phyloP scores from a whole-genome alignment of 2,797 vertebrate genomes.

The Melanotaenia boesemani region DNA sequence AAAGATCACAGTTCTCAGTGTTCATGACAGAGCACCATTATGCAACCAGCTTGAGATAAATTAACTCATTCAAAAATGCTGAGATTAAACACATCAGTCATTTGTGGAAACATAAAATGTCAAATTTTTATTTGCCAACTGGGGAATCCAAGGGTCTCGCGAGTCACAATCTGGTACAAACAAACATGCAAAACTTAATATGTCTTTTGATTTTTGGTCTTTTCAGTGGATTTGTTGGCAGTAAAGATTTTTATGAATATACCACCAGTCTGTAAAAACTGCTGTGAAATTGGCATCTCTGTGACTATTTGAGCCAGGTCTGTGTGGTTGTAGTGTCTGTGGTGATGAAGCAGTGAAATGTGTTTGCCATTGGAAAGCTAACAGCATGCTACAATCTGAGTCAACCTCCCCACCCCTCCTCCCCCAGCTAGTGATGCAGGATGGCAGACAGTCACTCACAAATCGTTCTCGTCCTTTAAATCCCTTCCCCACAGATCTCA shows the following conservation, averaged over 20 bases:
- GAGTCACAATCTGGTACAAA: neutral
- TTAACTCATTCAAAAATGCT: neutral
- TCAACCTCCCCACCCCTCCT: conserved; percentile 19
- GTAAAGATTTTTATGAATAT: conserved; percentile 9
- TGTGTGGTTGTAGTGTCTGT: conserved; percentile 49
- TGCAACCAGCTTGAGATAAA: neutral
- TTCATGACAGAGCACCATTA: neutral
- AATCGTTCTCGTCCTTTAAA: conserved; percentile 48
- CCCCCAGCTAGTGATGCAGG: conserved; percentile 46
- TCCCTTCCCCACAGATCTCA: conserved; percentile 46
- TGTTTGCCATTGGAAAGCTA: conserved; percentile 48
- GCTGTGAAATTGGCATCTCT: conserved; percentile 10
- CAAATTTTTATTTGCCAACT: neutral
- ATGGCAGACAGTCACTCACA: conserved; percentile 54
- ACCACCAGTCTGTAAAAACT: neutral
- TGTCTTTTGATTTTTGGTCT: neutral
- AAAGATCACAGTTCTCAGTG: neutral
- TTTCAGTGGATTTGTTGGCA: conserved; percentile 27
- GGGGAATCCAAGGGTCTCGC: neutral
- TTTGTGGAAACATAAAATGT: neutral
- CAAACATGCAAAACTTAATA: no score
- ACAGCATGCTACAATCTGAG: conserved; percentile 63
- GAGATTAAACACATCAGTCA: neutral
- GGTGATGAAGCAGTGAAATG: conserved; percentile 49
- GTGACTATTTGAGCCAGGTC: conserved; percentile 60